phyloP scores from a whole-genome alignment of 2,888 invertebrate genomes.

The Colletes collaris region DNA sequence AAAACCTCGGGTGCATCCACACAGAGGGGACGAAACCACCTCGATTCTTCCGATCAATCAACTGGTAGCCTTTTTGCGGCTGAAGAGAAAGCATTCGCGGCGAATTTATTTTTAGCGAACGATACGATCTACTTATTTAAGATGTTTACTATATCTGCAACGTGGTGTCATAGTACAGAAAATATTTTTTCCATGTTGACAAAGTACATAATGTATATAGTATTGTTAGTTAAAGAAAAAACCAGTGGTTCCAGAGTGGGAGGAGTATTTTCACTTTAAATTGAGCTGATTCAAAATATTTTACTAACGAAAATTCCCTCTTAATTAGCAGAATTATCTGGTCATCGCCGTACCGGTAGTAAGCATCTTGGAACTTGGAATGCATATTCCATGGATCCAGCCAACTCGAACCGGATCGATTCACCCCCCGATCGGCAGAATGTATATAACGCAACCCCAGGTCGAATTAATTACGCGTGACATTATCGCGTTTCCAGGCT shows the following conservation, averaged over 20 bases:
- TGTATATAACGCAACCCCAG: slow-evolving; percentile 38
- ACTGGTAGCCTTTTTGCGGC: neutral
- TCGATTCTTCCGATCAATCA: slow-evolving; percentile 1
- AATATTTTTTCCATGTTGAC: no score
- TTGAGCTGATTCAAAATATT: no score
- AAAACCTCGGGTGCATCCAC: neutral
- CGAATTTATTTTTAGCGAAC: no score
- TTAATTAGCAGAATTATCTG: slow-evolving; percentile 18
- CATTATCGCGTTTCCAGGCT: slow-evolving; percentile 64
- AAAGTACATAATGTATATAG: no score
- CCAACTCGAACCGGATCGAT: slow-evolving; percentile 1
- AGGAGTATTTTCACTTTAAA: no score
- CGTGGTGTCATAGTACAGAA: no score
- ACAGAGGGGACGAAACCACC: neutral
- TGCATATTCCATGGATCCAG: slow-evolving; percentile 20
- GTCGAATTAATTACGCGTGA: slow-evolving; percentile 67
- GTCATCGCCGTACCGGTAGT: neutral
- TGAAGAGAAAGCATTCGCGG: no score
- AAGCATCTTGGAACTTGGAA: slow-evolving; percentile 16
- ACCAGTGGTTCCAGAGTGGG: no score
- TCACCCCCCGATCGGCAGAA: slow-evolving; percentile 25
- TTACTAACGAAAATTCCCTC: neutral
- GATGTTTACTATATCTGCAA: no score
- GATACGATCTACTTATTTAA: no score
- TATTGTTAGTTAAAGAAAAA: no score